Evolutionary conservation across 2,113 vertebrate genomes (phyloP).

Genomic region (Catharus fuscescens): DNA sequence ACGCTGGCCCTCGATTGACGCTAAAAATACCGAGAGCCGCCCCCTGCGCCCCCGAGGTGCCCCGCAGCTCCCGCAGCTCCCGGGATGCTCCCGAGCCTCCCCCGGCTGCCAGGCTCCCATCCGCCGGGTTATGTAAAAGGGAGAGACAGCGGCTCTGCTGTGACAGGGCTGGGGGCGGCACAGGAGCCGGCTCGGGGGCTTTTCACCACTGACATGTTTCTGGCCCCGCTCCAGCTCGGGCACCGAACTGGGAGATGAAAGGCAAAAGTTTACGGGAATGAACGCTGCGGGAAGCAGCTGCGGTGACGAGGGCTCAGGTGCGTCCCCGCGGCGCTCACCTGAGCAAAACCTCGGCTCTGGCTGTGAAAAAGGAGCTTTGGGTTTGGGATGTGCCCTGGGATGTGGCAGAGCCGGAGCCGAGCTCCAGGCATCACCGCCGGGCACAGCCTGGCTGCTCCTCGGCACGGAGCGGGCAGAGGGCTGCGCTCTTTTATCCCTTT

Average conservation of each 20-base stretch:
- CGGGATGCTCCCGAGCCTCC: not conserved
- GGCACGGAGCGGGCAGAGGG: not conserved
- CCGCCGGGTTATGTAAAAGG: conserved; percentile 63
- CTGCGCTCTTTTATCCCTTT: not conserved
- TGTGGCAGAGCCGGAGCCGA: not conserved
- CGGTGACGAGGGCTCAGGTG: not conserved
- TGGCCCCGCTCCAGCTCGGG: conserved; percentile 55
- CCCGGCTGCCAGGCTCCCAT: conserved; percentile 59
- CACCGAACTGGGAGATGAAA: not conserved
- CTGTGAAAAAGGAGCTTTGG: fast-evolving
- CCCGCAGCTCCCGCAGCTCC: not conserved
- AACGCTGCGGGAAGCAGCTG: not conserved
- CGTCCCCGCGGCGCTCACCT: not conserved
- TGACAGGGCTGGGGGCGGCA: conserved; percentile 32
- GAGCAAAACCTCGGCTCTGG: not conserved
- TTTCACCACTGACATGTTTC: not conserved
- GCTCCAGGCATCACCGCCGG: not conserved
- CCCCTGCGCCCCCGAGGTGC: not conserved
- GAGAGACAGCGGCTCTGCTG: not conserved
- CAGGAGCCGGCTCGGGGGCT: conserved; percentile 25
- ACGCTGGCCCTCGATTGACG: not conserved
- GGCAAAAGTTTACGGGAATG: not conserved
- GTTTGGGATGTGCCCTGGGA: not conserved
- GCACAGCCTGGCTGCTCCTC: not conserved
- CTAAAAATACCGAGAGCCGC: not conserved